Evolutionary conservation across 2,797 vertebrate genomes (phyloP).

Genomic region (Gouania willdenowi): DNA sequence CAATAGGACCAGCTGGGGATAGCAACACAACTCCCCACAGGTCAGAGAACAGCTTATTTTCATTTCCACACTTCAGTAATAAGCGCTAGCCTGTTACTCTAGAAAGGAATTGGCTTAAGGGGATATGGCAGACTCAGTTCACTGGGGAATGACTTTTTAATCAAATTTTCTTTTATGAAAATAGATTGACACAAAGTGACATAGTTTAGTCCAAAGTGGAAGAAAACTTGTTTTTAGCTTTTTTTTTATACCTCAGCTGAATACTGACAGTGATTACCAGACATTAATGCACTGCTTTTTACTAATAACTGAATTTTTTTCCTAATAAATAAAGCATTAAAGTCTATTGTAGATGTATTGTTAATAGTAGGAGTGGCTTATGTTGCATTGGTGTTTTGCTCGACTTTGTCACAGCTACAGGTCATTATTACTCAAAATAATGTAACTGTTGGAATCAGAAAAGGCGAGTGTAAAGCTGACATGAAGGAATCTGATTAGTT

Average conservation of each 20-base stretch:
- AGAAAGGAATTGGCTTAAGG: constrained; percentile 41
- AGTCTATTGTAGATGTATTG: constrained; percentile 20
- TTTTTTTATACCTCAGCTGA: too few relatives aligned
- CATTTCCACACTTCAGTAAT: constrained; percentile 61
- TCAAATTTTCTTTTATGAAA: constrained; percentile 67
- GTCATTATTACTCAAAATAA: too few relatives aligned
- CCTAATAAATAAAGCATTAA: constrained; percentile 13
- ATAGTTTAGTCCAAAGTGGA: constrained; percentile 48
- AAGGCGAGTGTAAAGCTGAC: too few relatives aligned
- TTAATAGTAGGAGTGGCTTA: constrained; percentile 23
- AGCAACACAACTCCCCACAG: constrained; percentile 42
- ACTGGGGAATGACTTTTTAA: constrained; percentile 45
- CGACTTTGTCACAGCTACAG: constrained; percentile 1
- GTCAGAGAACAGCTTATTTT: constrained; percentile 64
- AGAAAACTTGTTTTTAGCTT: constrained; percentile 59
- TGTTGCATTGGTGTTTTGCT: constrained; percentile 1
- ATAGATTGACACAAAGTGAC: constrained; percentile 51
- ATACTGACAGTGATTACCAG: too few relatives aligned
- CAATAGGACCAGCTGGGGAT: constrained; percentile 32
- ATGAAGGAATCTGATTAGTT: too few relatives aligned
- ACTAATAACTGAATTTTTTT: constrained; percentile 20
- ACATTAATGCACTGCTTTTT: too few relatives aligned
- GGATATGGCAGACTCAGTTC: constrained; percentile 21
- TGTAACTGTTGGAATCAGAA: too few relatives aligned
- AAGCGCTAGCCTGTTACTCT: constrained; percentile 42